Evolutionary conservation across 2,888 invertebrate species (phyloP).

Genomic region (Netelia inedita): DNA sequence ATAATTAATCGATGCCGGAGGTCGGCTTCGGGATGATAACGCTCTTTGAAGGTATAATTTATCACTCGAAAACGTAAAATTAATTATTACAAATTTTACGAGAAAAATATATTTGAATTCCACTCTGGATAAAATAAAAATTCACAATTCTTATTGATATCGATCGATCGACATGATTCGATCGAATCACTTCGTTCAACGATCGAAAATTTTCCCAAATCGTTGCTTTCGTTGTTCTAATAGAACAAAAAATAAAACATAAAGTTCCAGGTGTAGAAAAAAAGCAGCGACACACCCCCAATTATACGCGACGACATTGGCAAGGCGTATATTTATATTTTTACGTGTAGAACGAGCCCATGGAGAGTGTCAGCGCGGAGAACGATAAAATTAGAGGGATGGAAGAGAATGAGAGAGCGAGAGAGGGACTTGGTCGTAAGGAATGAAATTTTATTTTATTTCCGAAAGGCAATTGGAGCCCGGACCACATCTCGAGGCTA

Average conservation of each 20-base stretch:
- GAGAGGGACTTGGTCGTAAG: slow-evolving; percentile 68
- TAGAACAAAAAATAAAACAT: neutral
- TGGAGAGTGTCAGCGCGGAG: neutral
- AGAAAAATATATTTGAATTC: neutral
- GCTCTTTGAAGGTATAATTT: slow-evolving; percentile 12
- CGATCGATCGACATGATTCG: no score
- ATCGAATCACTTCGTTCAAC: no score
- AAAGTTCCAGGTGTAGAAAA: slow-evolving; percentile 37
- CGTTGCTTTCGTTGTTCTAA: no score
- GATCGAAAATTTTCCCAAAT: no score
- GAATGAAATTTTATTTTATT: slow-evolving; percentile 83
- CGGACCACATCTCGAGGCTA: slow-evolving; percentile 40
- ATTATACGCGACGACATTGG: neutral
- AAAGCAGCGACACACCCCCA: neutral
- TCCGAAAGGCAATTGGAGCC: slow-evolving; percentile 53
- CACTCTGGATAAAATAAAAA: neutral
- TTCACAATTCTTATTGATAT: no score
- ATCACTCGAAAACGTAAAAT: neutral
- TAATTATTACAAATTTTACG: slow-evolving; percentile 1
- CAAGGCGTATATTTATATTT: neutral
- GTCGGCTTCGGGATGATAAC: slow-evolving; percentile 21
- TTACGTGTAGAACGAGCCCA: neutral
- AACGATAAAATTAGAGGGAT: slow-evolving; percentile 80
- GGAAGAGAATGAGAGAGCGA: slow-evolving; percentile 54
- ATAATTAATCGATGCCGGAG: slow-evolving; percentile 47